Percentiles rank a stretch among this genome's conserved stretches.
phyloP scores from a whole-genome alignment of 2,797 vertebrate genomes.

The Tiaroga cobitis region DNA sequence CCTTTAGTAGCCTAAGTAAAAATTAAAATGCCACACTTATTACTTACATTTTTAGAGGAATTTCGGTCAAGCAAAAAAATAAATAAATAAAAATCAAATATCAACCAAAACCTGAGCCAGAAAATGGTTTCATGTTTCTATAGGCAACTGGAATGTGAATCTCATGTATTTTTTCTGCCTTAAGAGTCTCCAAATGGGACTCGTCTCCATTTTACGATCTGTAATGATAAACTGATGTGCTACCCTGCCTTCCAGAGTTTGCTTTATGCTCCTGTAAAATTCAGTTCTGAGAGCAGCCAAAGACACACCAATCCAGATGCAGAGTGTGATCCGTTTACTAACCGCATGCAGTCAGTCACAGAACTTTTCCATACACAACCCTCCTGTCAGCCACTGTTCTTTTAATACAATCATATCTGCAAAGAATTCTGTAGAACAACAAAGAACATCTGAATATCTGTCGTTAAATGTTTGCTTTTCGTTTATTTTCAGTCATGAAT shows the following conservation, averaged over 20 bases:
- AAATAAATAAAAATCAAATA: not conserved
- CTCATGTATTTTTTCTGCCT: not conserved
- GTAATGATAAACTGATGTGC: constrained; percentile 42
- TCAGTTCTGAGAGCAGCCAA: not conserved
- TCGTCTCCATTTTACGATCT: constrained; percentile 10
- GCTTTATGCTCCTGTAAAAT: constrained; percentile 35
- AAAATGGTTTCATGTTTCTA: not conserved
- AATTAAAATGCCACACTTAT: not conserved
- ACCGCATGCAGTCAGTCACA: not conserved
- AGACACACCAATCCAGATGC: constrained; percentile 6
- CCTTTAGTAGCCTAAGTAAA: not conserved
- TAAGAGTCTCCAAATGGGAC: not conserved
- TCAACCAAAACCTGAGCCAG: not conserved
- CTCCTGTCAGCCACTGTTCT: not conserved
- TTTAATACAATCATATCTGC: not conserved
- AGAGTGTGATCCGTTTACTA: not conserved
- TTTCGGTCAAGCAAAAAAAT: not conserved
- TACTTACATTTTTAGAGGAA: not conserved
- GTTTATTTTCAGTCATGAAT: not conserved
- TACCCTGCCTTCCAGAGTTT: constrained; percentile 8
- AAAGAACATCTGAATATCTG: not conserved
- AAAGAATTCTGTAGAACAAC: not conserved
- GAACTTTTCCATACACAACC: not conserved
- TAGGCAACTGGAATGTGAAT: not conserved
- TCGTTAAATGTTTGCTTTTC: not conserved